Conservation (phyloP, 53 echinoderm and acorn worm species). For the Henricia sp. region DNA sequence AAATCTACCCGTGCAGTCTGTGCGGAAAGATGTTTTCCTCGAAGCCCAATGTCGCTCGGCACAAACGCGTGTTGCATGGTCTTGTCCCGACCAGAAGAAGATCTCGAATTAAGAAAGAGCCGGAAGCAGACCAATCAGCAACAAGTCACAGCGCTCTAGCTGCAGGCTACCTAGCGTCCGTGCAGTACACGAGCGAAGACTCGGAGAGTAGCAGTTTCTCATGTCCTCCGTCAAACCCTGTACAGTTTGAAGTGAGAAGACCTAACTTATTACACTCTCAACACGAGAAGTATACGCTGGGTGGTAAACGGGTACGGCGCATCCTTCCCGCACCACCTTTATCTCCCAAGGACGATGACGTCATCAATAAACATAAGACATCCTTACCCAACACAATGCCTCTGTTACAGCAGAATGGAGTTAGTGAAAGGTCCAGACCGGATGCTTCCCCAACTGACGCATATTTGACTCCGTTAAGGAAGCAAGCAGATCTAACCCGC, state of each 20-base stretch:
- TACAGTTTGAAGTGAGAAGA: not conserved
- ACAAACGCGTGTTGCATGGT: constrained; percentile 64
- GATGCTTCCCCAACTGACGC: too few species aligned
- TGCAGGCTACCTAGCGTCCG: not conserved
- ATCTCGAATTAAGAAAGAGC: not conserved
- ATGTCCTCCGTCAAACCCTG: too few species aligned
- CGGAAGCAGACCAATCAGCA: not conserved
- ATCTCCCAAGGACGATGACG: not conserved
- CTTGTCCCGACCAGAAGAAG: constrained; percentile 19
- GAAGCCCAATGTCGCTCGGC: constrained; percentile 65
- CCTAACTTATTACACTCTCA: constrained; percentile 20
- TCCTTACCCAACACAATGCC: too few species aligned
- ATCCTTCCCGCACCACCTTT: constrained; percentile 35
- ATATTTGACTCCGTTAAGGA: too few species aligned
- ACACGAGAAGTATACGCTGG: not conserved
- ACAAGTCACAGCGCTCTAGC: not conserved
- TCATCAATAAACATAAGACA: too few species aligned
- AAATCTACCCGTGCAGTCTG: constrained; percentile 63
- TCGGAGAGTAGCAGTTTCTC: not conserved
- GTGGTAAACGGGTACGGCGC: constrained; percentile 37
- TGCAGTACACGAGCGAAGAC: not conserved
- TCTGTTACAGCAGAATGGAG: too few species aligned
- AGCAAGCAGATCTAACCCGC: too few species aligned
- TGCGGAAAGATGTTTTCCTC: constrained; percentile 76
- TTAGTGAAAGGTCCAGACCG: too few species aligned